Conservation (phyloP, 1,140 invertebrate genomes). For the Acromyrmex echinatior region DNA sequence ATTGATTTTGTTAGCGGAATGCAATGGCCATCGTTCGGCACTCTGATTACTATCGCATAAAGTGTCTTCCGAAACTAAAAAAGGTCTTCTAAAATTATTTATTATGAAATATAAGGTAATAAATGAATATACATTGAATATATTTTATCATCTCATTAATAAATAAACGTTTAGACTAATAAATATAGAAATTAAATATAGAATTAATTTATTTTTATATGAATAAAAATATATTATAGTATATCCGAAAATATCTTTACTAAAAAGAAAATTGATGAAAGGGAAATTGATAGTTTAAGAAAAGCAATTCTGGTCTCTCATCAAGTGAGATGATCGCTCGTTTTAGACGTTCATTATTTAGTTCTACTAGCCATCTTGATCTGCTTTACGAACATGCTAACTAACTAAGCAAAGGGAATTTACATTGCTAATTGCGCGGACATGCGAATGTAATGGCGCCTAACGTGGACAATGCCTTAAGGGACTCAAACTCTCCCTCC, state of each 20-base stretch:
- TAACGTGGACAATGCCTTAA: slow-evolving; percentile 84
- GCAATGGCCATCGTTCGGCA: slow-evolving; percentile 60
- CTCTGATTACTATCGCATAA: slow-evolving; percentile 30
- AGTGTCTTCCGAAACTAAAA: slow-evolving; percentile 29
- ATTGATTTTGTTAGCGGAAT: slow-evolving; percentile 73
- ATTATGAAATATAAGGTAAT: slow-evolving; percentile 26
- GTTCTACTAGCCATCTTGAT: slow-evolving; percentile 76
- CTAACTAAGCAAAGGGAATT: slow-evolving; percentile 85
- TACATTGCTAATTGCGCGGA: slow-evolving; percentile 86
- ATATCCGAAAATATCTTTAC: not conserved
- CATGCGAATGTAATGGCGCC: slow-evolving; percentile 83
- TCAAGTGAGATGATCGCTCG: slow-evolving; percentile 82
- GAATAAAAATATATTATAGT: not conserved
- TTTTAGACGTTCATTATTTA: slow-evolving; percentile 85
- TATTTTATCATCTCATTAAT: not conserved
- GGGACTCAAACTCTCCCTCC: slow-evolving; percentile 73
- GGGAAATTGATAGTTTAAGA: slow-evolving; percentile 52
- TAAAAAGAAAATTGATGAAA: slow-evolving; percentile 1
- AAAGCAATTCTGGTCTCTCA: slow-evolving; percentile 81
- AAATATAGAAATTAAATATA: not conserved
- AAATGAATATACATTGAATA: not conserved
- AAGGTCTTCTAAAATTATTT: not conserved
- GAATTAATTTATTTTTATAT: not conserved
- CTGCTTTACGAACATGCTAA: slow-evolving; percentile 84
- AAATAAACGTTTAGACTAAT: not conserved